Evolutionary conservation across 1,140 invertebrate species (phyloP), one percentile per base, ranked within the genome.

Genomic region (Cardiocondyla obscurior): DNA sequence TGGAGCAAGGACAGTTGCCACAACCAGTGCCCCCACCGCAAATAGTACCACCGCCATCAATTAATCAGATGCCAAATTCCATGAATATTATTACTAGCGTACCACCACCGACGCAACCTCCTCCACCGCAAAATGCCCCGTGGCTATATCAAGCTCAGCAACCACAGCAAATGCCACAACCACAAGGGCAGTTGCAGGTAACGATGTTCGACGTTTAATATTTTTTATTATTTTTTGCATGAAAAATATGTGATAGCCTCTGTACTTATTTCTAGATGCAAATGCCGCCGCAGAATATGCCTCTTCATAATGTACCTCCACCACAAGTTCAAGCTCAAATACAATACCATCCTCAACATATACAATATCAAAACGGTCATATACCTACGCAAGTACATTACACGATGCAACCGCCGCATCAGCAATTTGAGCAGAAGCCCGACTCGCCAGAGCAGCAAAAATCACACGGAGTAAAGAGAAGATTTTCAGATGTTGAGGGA

Each of bases 311-410:
- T 64, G 84, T 90, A 77, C 91, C 92, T 33, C 87, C 92, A 2
- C 92, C 92, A 0, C 92, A 92, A 84, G 88, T 93, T 81, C 93
- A 93, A 69, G 89, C 92, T 6, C 93, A 92, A 53, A 89, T 94
- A 74, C 93, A 93, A 28, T 94, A 93, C 85, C 92, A 94, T 85
- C 83, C 91, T 30, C 93, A 92, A 46, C 93, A 94, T 70, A 89
- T 94, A 58, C 93, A 94, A 42, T 94, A 93, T 90, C 93, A 94
- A 33, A 94, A 94, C 83, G 93, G 92, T 28, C 93, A 94, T 33
- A 89, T 94, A 76, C 92, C 92, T 3, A 85, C 91, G 16, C 93
- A 94, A 85, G 84, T 94, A 42, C 93, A 94, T 83, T 94, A 93
- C 62, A 82, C 92, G 3, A 86, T 93, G 72, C 93, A 94, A 84